Percentiles rank a stretch among this genome's conserved stretches.
Evolutionary conservation across 2,888 invertebrate species (phyloP).

Genomic region (Platypus cylindrus): DNA sequence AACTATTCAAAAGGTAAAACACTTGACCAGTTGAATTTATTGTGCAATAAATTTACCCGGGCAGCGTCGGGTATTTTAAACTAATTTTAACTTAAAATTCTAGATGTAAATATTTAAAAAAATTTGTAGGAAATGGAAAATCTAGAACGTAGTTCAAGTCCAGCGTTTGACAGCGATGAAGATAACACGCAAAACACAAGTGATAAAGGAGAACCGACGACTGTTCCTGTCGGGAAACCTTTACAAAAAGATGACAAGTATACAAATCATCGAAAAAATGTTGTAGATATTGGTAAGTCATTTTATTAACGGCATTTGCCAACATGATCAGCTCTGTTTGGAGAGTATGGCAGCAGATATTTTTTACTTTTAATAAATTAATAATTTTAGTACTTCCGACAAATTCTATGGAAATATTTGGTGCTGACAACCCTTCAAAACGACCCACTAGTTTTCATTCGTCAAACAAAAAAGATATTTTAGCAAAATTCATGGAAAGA

Average conservation of each 20-base stretch:
- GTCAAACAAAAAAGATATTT: conserved; percentile 6
- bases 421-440: conserved; percentile 5
- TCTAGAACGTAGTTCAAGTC: conserved; percentile 78
- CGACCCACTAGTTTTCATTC: conserved; percentile 9
- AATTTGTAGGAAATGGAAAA: conserved; percentile 40
- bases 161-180: conserved; percentile 90
- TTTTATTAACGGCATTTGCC: no score
- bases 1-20: conserved; percentile 11
- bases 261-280: conserved; percentile 13
- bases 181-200: conserved; percentile 47
- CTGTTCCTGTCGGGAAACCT: conserved; percentile 6
- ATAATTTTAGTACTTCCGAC: conserved; percentile 11
- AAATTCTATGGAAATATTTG: conserved; percentile 13
- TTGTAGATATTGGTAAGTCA: conserved; percentile 13
- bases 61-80: no score
- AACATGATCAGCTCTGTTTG: no score
- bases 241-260: conserved; percentile 14
- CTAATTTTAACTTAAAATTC: no score
- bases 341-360: not conserved
- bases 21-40: no score
- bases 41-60: no score
- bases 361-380: not conserved
- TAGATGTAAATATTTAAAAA: no score
- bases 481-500: conserved; percentile 1
- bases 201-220: conserved; percentile 12